Evolutionary conservation across 2,888 invertebrate genomes (phyloP), one percentile per base, ranked within the genome.

Genomic region (Trissoscelio sp.): DNA sequence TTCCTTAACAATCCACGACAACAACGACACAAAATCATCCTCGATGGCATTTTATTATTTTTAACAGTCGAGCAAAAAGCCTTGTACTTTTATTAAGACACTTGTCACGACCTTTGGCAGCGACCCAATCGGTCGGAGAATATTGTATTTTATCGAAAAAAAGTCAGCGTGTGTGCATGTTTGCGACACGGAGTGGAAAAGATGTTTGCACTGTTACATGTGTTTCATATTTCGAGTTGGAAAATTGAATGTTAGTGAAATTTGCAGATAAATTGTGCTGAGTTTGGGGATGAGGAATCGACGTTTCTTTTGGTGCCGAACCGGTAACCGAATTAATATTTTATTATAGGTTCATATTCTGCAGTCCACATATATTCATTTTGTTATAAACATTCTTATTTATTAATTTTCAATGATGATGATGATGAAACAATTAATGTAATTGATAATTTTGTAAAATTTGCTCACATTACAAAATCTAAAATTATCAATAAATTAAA

Each of bases 61-160:
- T 64, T 46, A 66, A 64, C 51, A n/a, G 53, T 22, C n/a, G 22
- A 14, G 31, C 11, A 48, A 75, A 67, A 75, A 75, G 46, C n/a
- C 14, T 48, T 48, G 58, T 34, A 75, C 66, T 75, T 75, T 48
- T 66, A 75, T 75, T 66, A 66, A 75, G 66, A 66, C 74, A 48
- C 66, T 58, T 75, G 74, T 75, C 66, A 75, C 66, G 74, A 20
- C 46, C 58, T 66, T 75, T 75, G 74, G 74, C 66, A 39, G 28
- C 18, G 58, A 22, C 28, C 74, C 66, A 75, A 75, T 66, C 66
- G 74, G 9, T 58, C 66, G 42, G 4, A 24, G 64, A 73, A 73
- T 64, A 73, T 64, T 64, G 55, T 73, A 46, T 64, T 55, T 73
- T 55, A 57, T 73, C 39, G 60, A 31, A 31, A 44, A 64, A 34